phyloP scores from a whole-genome alignment of 1,140 invertebrate genomes.

The Archivesica marissinica region DNA sequence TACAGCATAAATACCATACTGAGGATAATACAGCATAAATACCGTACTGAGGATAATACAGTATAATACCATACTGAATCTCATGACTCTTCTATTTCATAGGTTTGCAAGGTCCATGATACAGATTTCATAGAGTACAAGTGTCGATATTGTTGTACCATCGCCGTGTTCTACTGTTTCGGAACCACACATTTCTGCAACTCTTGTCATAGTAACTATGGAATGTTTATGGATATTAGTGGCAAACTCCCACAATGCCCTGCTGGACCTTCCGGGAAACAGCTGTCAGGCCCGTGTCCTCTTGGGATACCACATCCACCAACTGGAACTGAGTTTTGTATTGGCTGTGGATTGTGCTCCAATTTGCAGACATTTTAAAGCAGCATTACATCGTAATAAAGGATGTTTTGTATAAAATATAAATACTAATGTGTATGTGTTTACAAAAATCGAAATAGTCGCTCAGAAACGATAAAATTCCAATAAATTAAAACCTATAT shows the following conservation, averaged over 20 bases:
- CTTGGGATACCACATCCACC: constrained; percentile 57
- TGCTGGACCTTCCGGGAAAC: constrained; percentile 58
- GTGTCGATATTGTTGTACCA: constrained; percentile 67
- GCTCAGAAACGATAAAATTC: too few relatives aligned
- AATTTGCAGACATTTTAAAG: too few relatives aligned
- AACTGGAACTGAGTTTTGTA: constrained; percentile 48
- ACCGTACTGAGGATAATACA: too few relatives aligned
- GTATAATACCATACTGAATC: too few relatives aligned
- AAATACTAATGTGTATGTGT: too few relatives aligned
- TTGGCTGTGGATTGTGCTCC: constrained; percentile 60
- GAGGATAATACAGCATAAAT: too few relatives aligned
- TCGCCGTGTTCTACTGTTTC: constrained; percentile 62
- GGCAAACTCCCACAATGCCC: constrained; percentile 55
- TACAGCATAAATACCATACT: too few relatives aligned
- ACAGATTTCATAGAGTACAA: constrained; percentile 66
- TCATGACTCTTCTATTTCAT: background rate
- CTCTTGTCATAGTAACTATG: constrained; percentile 49
- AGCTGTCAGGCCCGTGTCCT: constrained; percentile 54
- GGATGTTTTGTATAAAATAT: too few relatives aligned
- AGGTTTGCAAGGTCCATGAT: constrained; percentile 58
- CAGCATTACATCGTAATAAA: too few relatives aligned
- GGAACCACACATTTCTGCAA: constrained; percentile 69
- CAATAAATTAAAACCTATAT: too few relatives aligned
- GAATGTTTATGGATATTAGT: background rate
- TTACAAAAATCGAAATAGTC: too few relatives aligned